Evolutionary conservation across 2,888 invertebrate species (phyloP), one percentile per base, ranked within the genome.

Genomic region (Polyommatus iphigenia): DNA sequence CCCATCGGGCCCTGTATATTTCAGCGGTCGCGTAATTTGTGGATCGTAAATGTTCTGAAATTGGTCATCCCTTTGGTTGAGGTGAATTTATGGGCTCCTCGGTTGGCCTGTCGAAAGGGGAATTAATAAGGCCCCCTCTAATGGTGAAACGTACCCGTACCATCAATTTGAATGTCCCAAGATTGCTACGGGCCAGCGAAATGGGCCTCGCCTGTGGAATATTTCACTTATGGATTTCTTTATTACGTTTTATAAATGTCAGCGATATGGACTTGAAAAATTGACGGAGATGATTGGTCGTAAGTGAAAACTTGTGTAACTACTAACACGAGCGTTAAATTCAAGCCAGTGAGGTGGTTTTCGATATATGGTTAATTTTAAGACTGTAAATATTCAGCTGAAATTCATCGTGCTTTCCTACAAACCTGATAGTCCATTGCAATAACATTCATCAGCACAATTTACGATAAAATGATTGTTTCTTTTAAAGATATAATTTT

Each of bases 11-110:
- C 90, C 89, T 91, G 93, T 93, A 93, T 93, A 93, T 93, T 93
- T 93, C 93, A 90, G 88, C 90, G 92, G 93, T 90, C 91, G 91
- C 90, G 94, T 93, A 93, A 94, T 94, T 94, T 94, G 93, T 94
- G 93, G 94, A 91, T 92, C 93, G 93, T 93, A 93, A 94, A 93
- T 93, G 94, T 93, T 93, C 93, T 91, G 93, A 94, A 94, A 94
- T 94, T 94, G 94, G 94, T 94, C 93, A 94, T 94, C 93, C 94
- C 93, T 94, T 93, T 92, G 94, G 93, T 91, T 83, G 93, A 92
- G 93, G 92, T 90, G 91, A 93, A 94, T 94, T 94, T 94, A 94
- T 93, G 89, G 93, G 90, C 91, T 91, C 87, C 91, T 92, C 93
- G 93, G 92, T 89, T 89, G 92, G 92, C 90, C 92, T 93, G 93